phyloP scores from a whole-genome alignment of 92 coral and sea anemone species.

The Isaurus tuberculatus region DNA sequence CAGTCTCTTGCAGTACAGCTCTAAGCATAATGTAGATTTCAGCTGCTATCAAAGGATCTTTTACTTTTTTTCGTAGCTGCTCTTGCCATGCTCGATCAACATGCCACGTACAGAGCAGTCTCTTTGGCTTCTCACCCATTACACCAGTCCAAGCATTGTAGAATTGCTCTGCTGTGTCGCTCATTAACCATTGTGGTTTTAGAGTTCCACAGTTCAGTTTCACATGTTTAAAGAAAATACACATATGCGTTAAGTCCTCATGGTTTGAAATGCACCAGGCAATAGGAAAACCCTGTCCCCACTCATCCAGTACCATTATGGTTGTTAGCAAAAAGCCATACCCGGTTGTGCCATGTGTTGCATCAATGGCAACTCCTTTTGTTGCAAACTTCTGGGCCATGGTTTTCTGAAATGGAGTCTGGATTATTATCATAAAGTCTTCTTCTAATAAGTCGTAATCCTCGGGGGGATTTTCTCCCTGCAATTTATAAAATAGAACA shows the following conservation, averaged over 20 bases:
- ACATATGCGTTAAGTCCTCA: conserved; percentile 57
- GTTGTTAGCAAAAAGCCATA: conserved; percentile 64
- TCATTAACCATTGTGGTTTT: conserved; percentile 57
- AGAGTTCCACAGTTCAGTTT: conserved; percentile 61
- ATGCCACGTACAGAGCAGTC: conserved; percentile 65
- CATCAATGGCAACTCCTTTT: conserved; percentile 63
- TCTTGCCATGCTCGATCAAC: conserved; percentile 66
- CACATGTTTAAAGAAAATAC: conserved; percentile 45
- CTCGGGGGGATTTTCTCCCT: conserved; percentile 56
- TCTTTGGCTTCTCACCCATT: conserved; percentile 40
- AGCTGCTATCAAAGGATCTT: conserved; percentile 42
- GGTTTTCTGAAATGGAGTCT: conserved; percentile 54
- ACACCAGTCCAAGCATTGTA: conserved; percentile 70
- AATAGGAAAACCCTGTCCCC: conserved; percentile 63
- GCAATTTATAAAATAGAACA: conserved; percentile 57
- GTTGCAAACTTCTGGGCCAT: conserved; percentile 55
- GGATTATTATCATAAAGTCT: conserved; percentile 58
- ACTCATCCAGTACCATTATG: conserved; percentile 64
- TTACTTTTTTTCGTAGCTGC: conserved; percentile 41
- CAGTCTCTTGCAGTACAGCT: conserved; percentile 44
- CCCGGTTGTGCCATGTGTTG: conserved; percentile 73
- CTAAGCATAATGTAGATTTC: conserved; percentile 55
- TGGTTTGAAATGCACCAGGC: conserved; percentile 71
- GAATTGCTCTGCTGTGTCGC: conserved; percentile 59
- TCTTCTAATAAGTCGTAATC: conserved; percentile 41